Evolutionary conservation across 2,888 invertebrate species (phyloP), one percentile per base, ranked within the genome.

Genomic region (Beris chalybata): DNA sequence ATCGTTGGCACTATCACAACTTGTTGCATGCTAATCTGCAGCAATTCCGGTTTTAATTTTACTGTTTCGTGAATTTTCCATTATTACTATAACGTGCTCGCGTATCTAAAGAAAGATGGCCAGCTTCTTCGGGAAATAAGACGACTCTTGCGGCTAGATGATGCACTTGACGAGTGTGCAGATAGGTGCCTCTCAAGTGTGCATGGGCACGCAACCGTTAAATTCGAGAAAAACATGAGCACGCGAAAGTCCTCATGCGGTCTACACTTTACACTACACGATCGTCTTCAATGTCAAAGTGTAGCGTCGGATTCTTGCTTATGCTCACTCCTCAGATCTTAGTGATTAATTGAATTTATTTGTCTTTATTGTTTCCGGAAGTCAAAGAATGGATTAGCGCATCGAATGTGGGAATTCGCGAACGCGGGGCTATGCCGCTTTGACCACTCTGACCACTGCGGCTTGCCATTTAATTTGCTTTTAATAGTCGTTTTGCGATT

Each of bases 181-280:
- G 44, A 9, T 44, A 12, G 11, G 12, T 11, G 12, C 5, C 47
- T 15, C 47, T 47, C 47, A 11, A 53, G 11, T 53, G 31, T 53
- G 53, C 53, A 30, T 53, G 53, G 53, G 53, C 53, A 53, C 53
- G 53, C 53, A 53, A 53, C 53, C 53, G 53, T 53, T 53, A 53
- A 53, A 53, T 38, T 38, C 38, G 3, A 38, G 38, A 38, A 38
- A 38, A 38, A 38, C 38, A 38, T 38, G 38, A 38, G 9, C 38
- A 38, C 38, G 38, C 38, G 53, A 53, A 53, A 53, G 30, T 53
- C 30, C 53, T 30, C 29, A n/a, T 53, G 31, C 30, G 29, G 30
- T 38, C 38, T 38, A 38, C 22, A 22, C 22, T 22, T 22, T 22
- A 22, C 22, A 22, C 22, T 22, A 22, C 38, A 38, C 30, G 53